These are phyloP conservation scores for Alfaro cultratus DNA, from an alignment of 2,797 vertebrate species.

Conservation along the genomic window DNA sequence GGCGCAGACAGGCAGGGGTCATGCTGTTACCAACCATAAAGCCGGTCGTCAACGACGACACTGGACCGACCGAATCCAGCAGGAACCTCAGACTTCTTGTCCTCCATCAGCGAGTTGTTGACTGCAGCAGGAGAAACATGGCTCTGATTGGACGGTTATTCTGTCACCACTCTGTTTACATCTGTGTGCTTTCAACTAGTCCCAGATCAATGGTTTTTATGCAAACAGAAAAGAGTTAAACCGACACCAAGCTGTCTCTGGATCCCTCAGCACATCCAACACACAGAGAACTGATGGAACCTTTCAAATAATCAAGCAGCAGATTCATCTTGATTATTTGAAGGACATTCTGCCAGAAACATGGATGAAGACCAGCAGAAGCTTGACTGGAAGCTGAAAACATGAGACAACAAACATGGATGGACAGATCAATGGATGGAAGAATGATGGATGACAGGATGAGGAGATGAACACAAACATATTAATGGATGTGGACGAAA, in stretches of 20 bases:
- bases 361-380: constrained; percentile 35
- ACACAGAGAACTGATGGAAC: constrained; percentile 32
- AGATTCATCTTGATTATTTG: constrained; percentile 48
- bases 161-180: background rate
- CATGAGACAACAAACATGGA: constrained; percentile 21
- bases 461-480: constrained; percentile 25
- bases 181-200: background rate
- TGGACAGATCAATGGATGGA: constrained; percentile 27
- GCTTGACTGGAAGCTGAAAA: constrained; percentile 55
- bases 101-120: constrained; percentile 62
- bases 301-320: constrained; percentile 51
- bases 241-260: constrained; percentile 7
- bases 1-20: constrained; percentile 30
- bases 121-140: constrained; percentile 46
- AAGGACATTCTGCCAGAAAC: constrained; percentile 28
- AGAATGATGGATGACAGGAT: constrained; percentile 1
- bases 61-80: constrained; percentile 27
- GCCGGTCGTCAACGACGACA: constrained; percentile 38
- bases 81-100: constrained; percentile 41
- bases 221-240: background rate
- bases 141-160: background rate
- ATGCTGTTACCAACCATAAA: constrained; percentile 64
- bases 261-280: constrained; percentile 22
- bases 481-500: constrained; percentile 55
- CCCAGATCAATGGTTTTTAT: background rate